Conservation (phyloP, 2,888 invertebrate genomes). For the Nemapogon koenigi region DNA sequence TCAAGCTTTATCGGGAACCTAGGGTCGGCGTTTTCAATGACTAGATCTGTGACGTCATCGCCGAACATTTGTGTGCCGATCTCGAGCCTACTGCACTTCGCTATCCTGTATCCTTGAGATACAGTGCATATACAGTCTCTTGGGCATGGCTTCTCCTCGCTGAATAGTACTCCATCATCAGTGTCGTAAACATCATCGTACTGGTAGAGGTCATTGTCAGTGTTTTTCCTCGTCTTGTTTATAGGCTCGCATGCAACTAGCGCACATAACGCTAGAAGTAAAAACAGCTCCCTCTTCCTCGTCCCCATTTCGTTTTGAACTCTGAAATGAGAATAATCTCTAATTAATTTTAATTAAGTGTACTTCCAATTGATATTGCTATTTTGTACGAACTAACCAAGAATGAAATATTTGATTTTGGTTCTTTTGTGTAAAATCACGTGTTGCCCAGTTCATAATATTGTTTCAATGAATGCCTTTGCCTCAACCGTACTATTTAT, state of each 20-base stretch:
- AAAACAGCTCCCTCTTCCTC: conserved; percentile 53
- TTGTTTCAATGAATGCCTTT: no score
- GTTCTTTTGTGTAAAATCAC: no score
- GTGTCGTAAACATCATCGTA: conserved; percentile 48
- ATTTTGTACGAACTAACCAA: no score
- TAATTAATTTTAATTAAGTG: no score
- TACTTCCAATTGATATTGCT: no score
- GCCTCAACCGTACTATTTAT: no score
- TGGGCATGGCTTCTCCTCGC: conserved; percentile 63
- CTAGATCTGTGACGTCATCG: conserved; percentile 69
- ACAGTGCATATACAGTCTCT: conserved; percentile 68
- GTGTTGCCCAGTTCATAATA: no score
- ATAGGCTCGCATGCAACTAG: conserved; percentile 40
- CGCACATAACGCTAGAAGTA: conserved; percentile 56
- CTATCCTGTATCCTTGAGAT: conserved; percentile 67
- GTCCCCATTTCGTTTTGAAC: conserved; percentile 58
- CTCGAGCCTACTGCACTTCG: conserved; percentile 73
- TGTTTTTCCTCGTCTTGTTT: conserved; percentile 36
- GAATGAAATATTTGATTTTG: no score
- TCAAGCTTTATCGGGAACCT: conserved; percentile 65
- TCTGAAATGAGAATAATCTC: conserved; percentile 43
- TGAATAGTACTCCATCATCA: conserved; percentile 48
- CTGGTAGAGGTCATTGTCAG: conserved; percentile 37
- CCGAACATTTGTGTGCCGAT: conserved; percentile 71
- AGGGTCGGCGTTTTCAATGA: conserved; percentile 69